Evolutionary conservation across 2,113 vertebrate species (phyloP), one percentile per base, ranked within the genome.

Genomic region (Lepidothrix coronata): DNA sequence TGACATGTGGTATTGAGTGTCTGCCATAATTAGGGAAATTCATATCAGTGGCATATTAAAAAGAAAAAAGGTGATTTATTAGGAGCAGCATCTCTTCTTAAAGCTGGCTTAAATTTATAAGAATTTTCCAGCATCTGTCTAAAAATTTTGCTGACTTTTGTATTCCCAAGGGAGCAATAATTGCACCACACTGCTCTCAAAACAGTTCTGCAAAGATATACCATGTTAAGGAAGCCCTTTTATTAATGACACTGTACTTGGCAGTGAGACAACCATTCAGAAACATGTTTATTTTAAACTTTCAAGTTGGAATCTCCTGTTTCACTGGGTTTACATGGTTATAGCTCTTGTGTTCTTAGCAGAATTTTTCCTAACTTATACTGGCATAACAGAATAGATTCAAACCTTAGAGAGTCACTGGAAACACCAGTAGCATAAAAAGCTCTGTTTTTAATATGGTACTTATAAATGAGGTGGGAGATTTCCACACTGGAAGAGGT

Each of bases 201-300:
- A 91, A 88, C 3, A 4, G 13, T 68, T 92, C 58, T 89, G 65
- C 73, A 87, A 62, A 81, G 57, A 66, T 33, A 37, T 17, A n/a
- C n/a, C 39, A 24, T 25, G 21, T 44, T 74, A 85, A 94, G 86
- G 46, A 81, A 88, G 30, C 24, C n/a, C 43, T 95, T 88, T 91
- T 67, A 57, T 83, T 82, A 89, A 86, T 77, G 59, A 74, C 28
- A n/a, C 44, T 49, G 41, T 48, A 46, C 54, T 89, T 89, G 76
- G 72, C 84, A 5, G 8, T 28, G 35, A 89, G 57, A 84, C 52
- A 91, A 66, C 58, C 52, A 70, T 77, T 59, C 39, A 93, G 71
- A 93, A 93, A 72, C 58, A 49, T 52, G 74, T 91, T 93, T 91
- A 73, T 87, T 81, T 88, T 79, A 88, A 93, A 92, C 76, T 93